Percentiles rank a stretch among this genome's conserved stretches.
phyloP scores from a whole-genome alignment of 2,888 invertebrate species.

The Drosophila monieri region DNA sequence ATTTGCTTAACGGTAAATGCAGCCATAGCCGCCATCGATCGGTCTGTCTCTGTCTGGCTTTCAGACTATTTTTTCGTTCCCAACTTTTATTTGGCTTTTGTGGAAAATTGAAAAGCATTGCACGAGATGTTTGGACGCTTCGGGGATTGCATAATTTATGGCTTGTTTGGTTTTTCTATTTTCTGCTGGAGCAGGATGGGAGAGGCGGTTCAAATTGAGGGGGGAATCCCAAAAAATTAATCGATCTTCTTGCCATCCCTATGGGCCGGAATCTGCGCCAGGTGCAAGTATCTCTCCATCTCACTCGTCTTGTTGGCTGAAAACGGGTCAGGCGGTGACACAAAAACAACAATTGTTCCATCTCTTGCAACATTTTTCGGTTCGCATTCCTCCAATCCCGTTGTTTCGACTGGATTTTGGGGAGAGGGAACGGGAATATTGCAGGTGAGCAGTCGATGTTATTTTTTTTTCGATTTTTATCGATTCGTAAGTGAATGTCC shows the following conservation, averaged over 20 bases:
- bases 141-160: slow-evolving; percentile 44
- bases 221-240: not conserved
- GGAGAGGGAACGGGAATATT: not conserved
- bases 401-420: slow-evolving; percentile 9
- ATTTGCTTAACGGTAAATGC: slow-evolving; percentile 44
- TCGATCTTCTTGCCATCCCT: not conserved
- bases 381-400: slow-evolving; percentile 41
- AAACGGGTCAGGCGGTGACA: slow-evolving; percentile 32
- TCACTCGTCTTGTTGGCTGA: not conserved
- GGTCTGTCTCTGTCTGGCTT: slow-evolving; percentile 17
- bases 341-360: slow-evolving; percentile 38
- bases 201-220: not conserved
- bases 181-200: slow-evolving; percentile 1
- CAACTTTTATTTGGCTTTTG: slow-evolving; percentile 64
- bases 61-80: slow-evolving; percentile 40
- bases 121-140: slow-evolving; percentile 58
- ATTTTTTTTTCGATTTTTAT: not conserved
- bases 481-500: slow-evolving; percentile 14
- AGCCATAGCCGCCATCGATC: slow-evolving; percentile 20
- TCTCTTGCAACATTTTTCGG: slow-evolving; percentile 31
- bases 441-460: not conserved
- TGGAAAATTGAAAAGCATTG: slow-evolving; percentile 72
- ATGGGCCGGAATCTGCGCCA: slow-evolving; percentile 23
- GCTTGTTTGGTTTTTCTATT: slow-evolving; percentile 15
- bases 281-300: slow-evolving; percentile 21